Base-by-base conservation (phyloP, 35 echinoderm and acorn worm genomes). In the Apostichopus californicus region DNA sequence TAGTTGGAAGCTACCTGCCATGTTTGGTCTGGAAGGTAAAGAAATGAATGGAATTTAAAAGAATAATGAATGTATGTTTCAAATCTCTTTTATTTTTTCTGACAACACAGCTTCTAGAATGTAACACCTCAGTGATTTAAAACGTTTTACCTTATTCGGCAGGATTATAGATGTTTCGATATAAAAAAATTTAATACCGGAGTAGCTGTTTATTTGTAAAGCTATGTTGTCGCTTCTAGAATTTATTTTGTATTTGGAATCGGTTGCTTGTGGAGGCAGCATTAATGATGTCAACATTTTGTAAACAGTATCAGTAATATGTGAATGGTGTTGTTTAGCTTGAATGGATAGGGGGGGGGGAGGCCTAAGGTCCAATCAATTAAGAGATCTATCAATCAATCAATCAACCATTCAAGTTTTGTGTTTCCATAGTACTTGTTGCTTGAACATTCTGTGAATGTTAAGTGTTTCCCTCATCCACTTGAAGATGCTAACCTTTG, bases 41-140 rank as follows among this genome's bases (percentile, higher is more conserved):
- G 64, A 68, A 14, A 18, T 17, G 64, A 18, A 68, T 68, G 64
- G 64, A 68, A 68, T 68, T 46, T 46, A 3, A 46, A 46, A 46
- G 34, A 46, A 46, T 46, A 46, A 46, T 46, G 34, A 46, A 46
- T 46, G 34, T 46, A 46, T 46, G 34, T 61, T 61, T 12, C 58
- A 61, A 75, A 75, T 75, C n/a, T 60, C 17, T 59, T 85, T 59
- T 54, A n/a, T 58, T 55, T 59, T 85, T n/a, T 85, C 81, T 85
- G 81, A 59, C 81, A 85, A 85, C 81, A 85, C 81, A 85, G 81
- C 81, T 58, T 85, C 55, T 59, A 58, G 81, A 85, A 56, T 55
- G 55, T 57, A 75, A 75, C 71, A 85, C 21, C 81, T 85, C 81
- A 85, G 81, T 85, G 81, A 85, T 85, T 85, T 85, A 85, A 46